phyloP scores from a whole-genome alignment of 2,113 vertebrate species.

The Ranitomeya variabilis region DNA sequence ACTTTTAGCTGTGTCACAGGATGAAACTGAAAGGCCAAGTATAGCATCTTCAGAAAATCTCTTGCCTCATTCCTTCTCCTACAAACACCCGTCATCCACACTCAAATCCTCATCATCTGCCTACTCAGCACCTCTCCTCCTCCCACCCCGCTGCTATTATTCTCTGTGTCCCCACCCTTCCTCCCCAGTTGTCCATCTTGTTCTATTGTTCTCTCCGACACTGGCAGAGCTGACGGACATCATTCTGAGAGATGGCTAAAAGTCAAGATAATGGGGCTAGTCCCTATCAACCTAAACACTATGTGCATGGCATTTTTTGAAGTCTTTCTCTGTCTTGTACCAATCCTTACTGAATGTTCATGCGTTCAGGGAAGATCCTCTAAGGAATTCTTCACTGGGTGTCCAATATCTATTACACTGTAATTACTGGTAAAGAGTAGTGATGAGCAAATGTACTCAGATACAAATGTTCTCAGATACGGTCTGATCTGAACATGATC shows the following conservation, averaged over 20 bases:
- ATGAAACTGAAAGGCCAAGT: neutral
- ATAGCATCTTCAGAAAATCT: constrained; percentile 3
- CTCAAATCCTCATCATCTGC: neutral
- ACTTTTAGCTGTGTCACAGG: neutral
- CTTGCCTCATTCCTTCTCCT: neutral
- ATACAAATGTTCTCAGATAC: too few relatives aligned
- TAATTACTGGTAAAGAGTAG: too few relatives aligned
- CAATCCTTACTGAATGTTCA: neutral
- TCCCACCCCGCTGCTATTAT: neutral
- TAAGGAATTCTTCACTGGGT: neutral
- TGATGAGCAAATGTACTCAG: too few relatives aligned
- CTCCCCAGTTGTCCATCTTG: neutral
- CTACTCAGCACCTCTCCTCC: neutral
- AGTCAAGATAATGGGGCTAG: neutral
- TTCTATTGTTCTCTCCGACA: constrained; percentile 18
- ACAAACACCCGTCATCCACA: neutral
- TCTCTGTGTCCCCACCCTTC: neutral
- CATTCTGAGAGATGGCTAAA: neutral
- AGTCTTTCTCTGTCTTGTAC: neutral
- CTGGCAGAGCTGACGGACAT: neutral
- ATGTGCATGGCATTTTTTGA: neutral
- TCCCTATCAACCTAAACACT: neutral
- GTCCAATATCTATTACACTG: neutral
- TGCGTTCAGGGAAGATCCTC: neutral
- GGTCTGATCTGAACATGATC: too few relatives aligned